phyloP scores from a whole-genome alignment of 1,140 invertebrate species.

The Drosophila kikkawai region DNA sequence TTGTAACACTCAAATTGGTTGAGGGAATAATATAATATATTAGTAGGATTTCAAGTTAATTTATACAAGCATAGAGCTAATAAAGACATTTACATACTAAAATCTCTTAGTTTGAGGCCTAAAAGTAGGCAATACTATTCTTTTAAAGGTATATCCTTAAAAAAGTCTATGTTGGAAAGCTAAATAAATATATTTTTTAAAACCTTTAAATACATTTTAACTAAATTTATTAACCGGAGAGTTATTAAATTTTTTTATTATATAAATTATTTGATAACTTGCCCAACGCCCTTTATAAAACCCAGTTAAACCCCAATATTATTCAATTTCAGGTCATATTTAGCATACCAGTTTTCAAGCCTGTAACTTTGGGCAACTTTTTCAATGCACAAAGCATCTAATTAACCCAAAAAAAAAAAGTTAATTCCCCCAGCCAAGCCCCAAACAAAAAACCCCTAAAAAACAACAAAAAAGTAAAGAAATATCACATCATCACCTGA shows the following conservation, averaged over 20 bases:
- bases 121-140: not conserved
- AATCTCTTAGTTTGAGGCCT: not conserved
- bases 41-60: not conserved
- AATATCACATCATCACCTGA: constrained; percentile 67
- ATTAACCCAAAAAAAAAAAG: constrained; percentile 38
- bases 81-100: not conserved
- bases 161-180: not conserved
- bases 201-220: not conserved
- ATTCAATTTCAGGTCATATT: constrained; percentile 1
- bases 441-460: not conserved
- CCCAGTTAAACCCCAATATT: not conserved
- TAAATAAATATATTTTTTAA: not conserved
- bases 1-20: not conserved
- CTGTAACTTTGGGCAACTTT: constrained; percentile 8
- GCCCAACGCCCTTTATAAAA: not conserved
- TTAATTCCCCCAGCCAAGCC: constrained; percentile 3
- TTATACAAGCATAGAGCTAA: no score
- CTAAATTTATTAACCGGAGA: not conserved
- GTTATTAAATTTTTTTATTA: not conserved
- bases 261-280: not conserved
- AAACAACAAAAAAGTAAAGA: constrained; percentile 3
- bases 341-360: not conserved
- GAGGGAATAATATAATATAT: not conserved
- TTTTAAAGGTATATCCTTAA: accelerated
- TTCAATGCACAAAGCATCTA: constrained; percentile 24